Percentiles rank a stretch among this genome's conserved stretches.
phyloP scores from a whole-genome alignment of 35 echinoderm and acorn worm genomes.

The Acanthaster planci region DNA sequence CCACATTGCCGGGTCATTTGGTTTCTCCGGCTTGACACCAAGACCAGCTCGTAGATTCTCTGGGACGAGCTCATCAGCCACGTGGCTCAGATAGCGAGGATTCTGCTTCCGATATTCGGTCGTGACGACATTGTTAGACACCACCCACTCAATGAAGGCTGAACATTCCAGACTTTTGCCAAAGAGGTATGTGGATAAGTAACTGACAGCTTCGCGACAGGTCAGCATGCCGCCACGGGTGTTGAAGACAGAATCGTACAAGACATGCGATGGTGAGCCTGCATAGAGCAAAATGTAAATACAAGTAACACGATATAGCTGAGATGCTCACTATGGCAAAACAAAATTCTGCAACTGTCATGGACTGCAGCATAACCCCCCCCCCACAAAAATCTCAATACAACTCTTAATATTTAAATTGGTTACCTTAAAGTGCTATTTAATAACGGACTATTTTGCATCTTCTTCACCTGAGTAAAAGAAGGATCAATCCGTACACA shows the following conservation, averaged over 20 bases:
- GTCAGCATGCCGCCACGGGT: conserved; percentile 23
- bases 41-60: conserved; percentile 21
- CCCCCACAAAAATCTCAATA: no score
- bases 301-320: no score
- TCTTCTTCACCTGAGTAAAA: no score
- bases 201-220: not conserved
- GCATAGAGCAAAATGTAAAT: not conserved
- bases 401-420: no score
- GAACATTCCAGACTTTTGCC: conserved; percentile 7
- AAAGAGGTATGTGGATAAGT: not conserved
- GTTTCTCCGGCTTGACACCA: not conserved
- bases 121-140: conserved; percentile 27
- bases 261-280: not conserved
- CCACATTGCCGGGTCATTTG: conserved; percentile 2
- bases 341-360: no score
- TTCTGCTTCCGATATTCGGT: conserved; percentile 15
- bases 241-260: not conserved
- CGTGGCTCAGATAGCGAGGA: not conserved
- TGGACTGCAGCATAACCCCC: no score
- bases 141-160: conserved; percentile 16
- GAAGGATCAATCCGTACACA: no score
- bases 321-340: not conserved
- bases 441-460: no score
- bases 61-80: conserved; percentile 49
- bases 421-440: no score